These are phyloP conservation scores for Drosophila elegans DNA, from an alignment of 1,140 invertebrate species.

Conservation along the genomic window DNA sequence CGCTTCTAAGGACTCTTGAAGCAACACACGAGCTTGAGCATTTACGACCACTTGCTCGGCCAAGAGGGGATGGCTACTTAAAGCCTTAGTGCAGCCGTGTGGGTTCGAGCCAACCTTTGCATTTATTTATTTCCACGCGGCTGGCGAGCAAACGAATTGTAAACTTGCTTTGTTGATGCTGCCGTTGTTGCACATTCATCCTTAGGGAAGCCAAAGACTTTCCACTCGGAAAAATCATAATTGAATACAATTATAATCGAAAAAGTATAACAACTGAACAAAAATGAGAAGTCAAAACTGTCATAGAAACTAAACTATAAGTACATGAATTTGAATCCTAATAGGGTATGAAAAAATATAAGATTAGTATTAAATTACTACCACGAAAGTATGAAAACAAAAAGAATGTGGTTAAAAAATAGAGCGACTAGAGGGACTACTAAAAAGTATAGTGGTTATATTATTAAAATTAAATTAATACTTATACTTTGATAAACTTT, in stretches of 20 bases:
- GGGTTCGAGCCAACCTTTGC: conserved; percentile 52
- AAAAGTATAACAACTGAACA: too few species aligned
- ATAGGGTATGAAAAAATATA: too few species aligned
- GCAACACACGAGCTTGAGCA: conserved; percentile 11
- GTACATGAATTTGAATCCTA: too few species aligned
- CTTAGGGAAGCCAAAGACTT: conserved; percentile 9
- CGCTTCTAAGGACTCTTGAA: conserved; percentile 23
- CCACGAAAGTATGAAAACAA: too few species aligned
- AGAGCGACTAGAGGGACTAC: too few species aligned
- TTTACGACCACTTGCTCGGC: conserved; percentile 25
- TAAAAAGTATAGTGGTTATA: too few species aligned
- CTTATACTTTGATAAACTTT: too few species aligned
- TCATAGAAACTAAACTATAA: too few species aligned
- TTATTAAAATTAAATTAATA: too few species aligned
- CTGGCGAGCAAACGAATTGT: conserved; percentile 41
- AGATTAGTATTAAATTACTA: too few species aligned
- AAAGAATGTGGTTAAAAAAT: too few species aligned
- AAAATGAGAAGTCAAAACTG: not conserved
- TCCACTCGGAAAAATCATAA: conserved; percentile 7
- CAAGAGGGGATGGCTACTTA: conserved; percentile 49
- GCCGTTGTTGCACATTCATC: conserved; percentile 43
- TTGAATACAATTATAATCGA: not conserved
- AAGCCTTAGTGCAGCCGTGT: conserved; percentile 39
- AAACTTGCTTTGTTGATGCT: conserved; percentile 41
- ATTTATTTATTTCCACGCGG: conserved; percentile 49